Base-by-base conservation (phyloP, 2,797 vertebrate species). In the Ptychobarbus kaznakovi region DNA sequence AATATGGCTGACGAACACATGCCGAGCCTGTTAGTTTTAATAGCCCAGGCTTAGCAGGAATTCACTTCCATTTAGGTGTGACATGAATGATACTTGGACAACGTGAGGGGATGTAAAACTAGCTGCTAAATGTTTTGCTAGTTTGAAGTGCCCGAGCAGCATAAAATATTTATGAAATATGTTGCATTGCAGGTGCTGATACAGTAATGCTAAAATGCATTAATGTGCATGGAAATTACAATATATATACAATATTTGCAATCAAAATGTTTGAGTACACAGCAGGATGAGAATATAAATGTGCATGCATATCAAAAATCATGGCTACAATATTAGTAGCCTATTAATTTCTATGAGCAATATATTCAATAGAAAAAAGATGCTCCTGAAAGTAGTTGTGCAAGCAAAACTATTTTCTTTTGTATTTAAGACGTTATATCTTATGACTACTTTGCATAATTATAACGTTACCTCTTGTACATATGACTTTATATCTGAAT, bases 31-130 rank as follows among this genome's bases (percentile, higher is more conserved):
- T 74, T 84, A 80, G 69, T 35, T 46, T 68, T 56, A 69, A 70
- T 70, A 84, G 65, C 49, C 8, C 6, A 9, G 38, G 74, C 83
- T 79, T 78, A 44, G 51, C 74, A 56, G 75, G 74, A 84, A 79
- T 70, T 79, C 25, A 49, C 15, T 38, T 74, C 38, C 53, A 32
- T 35, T 76, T 66, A 75, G 13, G 32, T 6, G 5, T 53, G 58
- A 51, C 15, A 22, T 83, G 44, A 83, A 68, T 44, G 16, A 84
- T 77, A 78, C 74, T 51, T 75, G 6, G 10, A 76, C 32, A 51
- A 13, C 0, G 13, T 44, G 53, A 75, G 44, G 40, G 42, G n/a
- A 10, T 84, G 35, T 68, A 42, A 51, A 40, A 73, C 51, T 61
- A 83, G 20, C 72, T 76, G 63, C 35, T 42, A 78, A 78, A 70